Base-by-base conservation (phyloP, 2,888 invertebrate genomes). In the Stratiomys singularior region DNA sequence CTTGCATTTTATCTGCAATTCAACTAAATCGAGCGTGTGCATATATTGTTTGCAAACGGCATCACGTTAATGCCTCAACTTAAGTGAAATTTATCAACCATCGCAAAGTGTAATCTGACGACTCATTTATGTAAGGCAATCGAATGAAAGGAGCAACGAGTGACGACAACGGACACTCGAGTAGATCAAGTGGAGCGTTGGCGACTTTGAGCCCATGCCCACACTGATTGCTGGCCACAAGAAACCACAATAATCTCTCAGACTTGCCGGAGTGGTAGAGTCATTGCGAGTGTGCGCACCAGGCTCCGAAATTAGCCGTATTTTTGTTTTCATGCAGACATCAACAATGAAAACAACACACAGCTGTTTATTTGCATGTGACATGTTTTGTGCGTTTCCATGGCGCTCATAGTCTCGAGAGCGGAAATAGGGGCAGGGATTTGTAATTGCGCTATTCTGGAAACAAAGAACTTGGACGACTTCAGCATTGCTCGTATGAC, bases 401-500 rank as follows among this genome's bases (percentile, higher is more conserved):
- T 7, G 23, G 15, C 23, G 37, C 18, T 30, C 64, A 28, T 11
- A 11, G 13, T 64, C n/a, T 18, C 7, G 47, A 25, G 69, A 47
- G 69, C 46, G 47, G 15, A 47, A 69, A 15, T 13, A 27, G 69
- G 11, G 18, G 69, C 69, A 15, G 47, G 47, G 47, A 47, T 7
- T 11, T 18, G 69, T 15, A 47, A 69, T 46, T 69, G 66, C 47
- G 69, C 47, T 46, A 23, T 69, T 46, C 69, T 69, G 69, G 69
- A 69, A 63, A 69, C 69, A 69, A 69, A 69, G 69, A 69, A 69
- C 69, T 44, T n/a, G 4, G 30, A n/a, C 9, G 47, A 71, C 25
- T 23, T 52, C 23, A 23, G 25, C 44, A 69, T 23, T 21, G 58
- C 21, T n/a, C 27, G 52, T 9, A 63, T 37, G 37, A 63, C 85